A percentile compares a stretch with the other conserved stretches of the same genome.
These are phyloP conservation scores for Pinna nobilis DNA, from an alignment of 1,140 invertebrate species.

Conservation along the genomic window DNA sequence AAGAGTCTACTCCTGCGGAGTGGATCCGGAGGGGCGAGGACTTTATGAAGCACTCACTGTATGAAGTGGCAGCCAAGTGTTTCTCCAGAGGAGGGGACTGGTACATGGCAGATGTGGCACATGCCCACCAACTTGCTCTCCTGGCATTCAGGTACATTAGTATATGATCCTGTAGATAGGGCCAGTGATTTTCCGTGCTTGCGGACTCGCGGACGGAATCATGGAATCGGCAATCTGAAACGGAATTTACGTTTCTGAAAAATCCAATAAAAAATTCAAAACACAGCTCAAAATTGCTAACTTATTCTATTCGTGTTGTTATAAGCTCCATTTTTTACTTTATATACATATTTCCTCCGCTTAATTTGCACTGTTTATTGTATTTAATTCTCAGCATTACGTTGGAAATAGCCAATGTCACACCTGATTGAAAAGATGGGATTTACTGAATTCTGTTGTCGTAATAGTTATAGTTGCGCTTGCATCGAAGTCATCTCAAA, in stretches of 20 bases:
- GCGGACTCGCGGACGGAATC: background rate
- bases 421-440: no score
- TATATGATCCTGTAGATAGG: background rate
- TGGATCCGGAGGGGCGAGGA: conserved; percentile 65
- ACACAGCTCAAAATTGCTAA: background rate
- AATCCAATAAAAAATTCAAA: background rate
- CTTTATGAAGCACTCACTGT: conserved; percentile 63
- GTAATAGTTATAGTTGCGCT: no score
- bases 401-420: no score
- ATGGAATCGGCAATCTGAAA: background rate
- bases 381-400: no score
- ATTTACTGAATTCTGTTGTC: no score
- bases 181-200: background rate
- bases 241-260: background rate
- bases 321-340: no score
- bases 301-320: background rate
- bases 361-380: no score
- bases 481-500: no score
- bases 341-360: no score
- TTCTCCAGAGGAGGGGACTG: conserved; percentile 51
- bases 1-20: conserved; percentile 59
- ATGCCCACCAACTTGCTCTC: conserved; percentile 62
- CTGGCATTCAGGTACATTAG: conserved; percentile 40
- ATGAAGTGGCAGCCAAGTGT: conserved; percentile 67
- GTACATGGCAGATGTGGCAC: conserved; percentile 55